These are phyloP conservation scores for Haemorhous mexicanus DNA, from an alignment of 2,113 vertebrate genomes.

Conservation along the genomic window DNA sequence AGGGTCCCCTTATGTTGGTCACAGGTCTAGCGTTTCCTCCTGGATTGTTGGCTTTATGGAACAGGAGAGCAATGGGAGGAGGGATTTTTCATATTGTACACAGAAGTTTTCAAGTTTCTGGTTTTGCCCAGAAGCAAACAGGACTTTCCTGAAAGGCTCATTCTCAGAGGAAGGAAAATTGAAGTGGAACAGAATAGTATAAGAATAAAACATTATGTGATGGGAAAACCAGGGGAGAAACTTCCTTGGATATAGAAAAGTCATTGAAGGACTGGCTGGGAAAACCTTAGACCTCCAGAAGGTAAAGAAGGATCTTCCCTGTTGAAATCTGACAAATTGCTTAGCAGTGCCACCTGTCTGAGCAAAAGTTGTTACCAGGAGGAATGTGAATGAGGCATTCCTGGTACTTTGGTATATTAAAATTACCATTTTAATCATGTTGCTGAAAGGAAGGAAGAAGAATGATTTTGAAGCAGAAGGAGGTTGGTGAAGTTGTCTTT, in stretches of 20 bases:
- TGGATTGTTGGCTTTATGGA: not conserved
- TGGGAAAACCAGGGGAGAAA: not conserved
- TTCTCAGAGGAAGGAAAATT: not conserved
- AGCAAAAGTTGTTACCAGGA: not conserved
- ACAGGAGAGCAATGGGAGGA: not conserved
- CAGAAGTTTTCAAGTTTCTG: not conserved
- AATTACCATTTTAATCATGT: not conserved
- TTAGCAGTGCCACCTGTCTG: not conserved
- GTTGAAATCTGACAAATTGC: not conserved
- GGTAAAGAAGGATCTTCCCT: not conserved
- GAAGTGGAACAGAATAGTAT: not conserved
- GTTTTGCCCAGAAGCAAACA: not conserved
- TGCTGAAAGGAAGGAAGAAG: not conserved
- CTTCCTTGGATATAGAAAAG: not conserved
- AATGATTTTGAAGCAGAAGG: not conserved
- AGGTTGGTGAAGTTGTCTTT: not conserved
- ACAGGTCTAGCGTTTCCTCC: not conserved
- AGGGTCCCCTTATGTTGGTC: not conserved
- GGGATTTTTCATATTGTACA: not conserved
- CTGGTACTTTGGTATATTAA: not conserved
- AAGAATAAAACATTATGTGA: not conserved
- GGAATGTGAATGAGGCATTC: not conserved
- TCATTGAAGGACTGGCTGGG: not conserved
- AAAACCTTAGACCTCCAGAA: not conserved
- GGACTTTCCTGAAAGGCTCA: not conserved